Conservation (phyloP, 2,797 vertebrate genomes). For the Gymnocypris eckloni region DNA sequence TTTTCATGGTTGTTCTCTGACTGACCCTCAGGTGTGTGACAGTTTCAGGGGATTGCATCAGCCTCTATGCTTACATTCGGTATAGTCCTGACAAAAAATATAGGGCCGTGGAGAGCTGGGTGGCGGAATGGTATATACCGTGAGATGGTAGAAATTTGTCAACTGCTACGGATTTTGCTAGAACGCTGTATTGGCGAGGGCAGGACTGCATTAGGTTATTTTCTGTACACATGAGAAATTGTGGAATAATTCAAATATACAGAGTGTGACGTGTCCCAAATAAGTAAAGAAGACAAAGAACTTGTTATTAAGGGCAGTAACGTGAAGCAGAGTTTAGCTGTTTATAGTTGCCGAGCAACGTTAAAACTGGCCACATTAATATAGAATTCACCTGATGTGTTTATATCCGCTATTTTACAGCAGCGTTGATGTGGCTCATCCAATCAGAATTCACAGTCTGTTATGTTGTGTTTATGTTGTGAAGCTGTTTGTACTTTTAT, state of each 20-base stretch:
- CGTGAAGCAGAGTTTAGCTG: not conserved
- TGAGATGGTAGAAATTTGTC: not conserved
- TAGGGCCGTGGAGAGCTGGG: not conserved
- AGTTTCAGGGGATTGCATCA: slow-evolving; percentile 64
- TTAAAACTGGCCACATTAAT: not conserved
- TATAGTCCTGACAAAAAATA: slow-evolving; percentile 39
- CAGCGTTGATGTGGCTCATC: not conserved
- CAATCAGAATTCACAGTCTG: not conserved
- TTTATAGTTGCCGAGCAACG: slow-evolving; percentile 16
- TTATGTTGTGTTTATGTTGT: not conserved
- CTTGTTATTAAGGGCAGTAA: not conserved
- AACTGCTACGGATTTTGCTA: not conserved
- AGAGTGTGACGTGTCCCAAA: not conserved
- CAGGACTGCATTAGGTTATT: slow-evolving; percentile 10
- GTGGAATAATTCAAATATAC: not conserved
- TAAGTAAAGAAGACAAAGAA: not conserved
- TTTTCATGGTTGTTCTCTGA: slow-evolving; percentile 43
- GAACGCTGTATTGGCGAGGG: not conserved
- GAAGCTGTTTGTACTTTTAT: not conserved
- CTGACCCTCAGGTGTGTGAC: slow-evolving; percentile 58
- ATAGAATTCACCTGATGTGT: not conserved
- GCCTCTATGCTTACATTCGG: slow-evolving; percentile 32
- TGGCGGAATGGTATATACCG: not conserved
- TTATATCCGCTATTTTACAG: not conserved
- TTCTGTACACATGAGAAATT: not conserved